These are phyloP conservation scores for Lingula anatina DNA, from an alignment of 2,888 invertebrate genomes.

Conservation along the genomic window DNA sequence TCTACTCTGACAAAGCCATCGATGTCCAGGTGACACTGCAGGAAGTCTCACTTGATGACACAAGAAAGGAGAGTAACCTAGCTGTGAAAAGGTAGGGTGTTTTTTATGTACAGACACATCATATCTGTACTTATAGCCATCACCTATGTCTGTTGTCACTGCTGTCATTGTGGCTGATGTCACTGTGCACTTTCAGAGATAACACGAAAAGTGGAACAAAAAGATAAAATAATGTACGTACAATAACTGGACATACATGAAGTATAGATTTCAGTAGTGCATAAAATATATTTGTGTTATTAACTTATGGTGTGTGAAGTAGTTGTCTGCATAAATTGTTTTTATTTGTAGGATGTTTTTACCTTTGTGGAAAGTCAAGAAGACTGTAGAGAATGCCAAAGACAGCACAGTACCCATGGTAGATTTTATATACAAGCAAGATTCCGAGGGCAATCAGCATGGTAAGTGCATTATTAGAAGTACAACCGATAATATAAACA, in stretches of 20 bases:
- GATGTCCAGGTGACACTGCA: slow-evolving; percentile 69
- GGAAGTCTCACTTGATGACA: slow-evolving; percentile 67
- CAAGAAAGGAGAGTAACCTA: slow-evolving; percentile 62
- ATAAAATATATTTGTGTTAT: slow-evolving; percentile 1
- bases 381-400: slow-evolving; percentile 27
- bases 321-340: not conserved
- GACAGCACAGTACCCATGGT: slow-evolving; percentile 65
- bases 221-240: too few relatives aligned
- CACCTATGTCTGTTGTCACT: too few relatives aligned
- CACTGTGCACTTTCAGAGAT: too few relatives aligned
- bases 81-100: slow-evolving; percentile 49
- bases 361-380: slow-evolving; percentile 25
- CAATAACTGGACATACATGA: too few relatives aligned
- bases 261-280: too few relatives aligned
- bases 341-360: slow-evolving; percentile 38
- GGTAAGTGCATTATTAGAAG: slow-evolving; percentile 26
- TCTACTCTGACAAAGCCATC: slow-evolving; percentile 65
- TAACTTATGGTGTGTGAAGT: not conserved
- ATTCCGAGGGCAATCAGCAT: slow-evolving; percentile 59
- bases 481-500: too few relatives aligned
- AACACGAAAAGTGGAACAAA: too few relatives aligned
- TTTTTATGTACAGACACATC: too few relatives aligned
- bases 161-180: too few relatives aligned
- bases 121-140: too few relatives aligned
- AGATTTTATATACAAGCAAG: slow-evolving; percentile 64